These are phyloP conservation scores for Oceanodroma tethys DNA, from an alignment of 2,113 vertebrate species.

Conservation along the genomic window DNA sequence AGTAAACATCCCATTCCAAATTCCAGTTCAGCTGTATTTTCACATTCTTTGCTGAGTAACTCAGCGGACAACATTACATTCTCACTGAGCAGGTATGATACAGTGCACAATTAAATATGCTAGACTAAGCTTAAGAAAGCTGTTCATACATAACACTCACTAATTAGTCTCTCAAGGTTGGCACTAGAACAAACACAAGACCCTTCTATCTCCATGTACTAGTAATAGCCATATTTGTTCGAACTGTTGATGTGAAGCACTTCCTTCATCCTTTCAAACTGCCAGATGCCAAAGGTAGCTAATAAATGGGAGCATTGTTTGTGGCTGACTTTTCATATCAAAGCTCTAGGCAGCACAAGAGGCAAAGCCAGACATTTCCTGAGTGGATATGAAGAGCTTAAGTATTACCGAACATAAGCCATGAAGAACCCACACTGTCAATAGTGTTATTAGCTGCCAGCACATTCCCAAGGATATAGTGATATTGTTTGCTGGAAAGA, in stretches of 20 bases:
- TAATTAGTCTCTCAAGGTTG: neutral
- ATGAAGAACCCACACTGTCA: neutral
- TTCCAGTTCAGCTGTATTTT: neutral
- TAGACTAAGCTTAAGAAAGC: neutral
- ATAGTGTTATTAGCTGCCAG: neutral
- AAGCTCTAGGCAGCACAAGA: neutral
- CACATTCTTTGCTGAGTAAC: neutral
- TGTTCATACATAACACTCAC: neutral
- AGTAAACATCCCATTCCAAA: neutral
- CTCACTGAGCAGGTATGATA: neutral
- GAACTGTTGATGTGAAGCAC: neutral
- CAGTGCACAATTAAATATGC: neutral
- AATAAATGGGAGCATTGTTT: neutral
- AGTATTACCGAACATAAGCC: neutral
- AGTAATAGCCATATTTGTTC: neutral
- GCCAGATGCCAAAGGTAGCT: neutral
- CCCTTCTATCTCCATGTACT: neutral
- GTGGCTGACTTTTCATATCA: neutral
- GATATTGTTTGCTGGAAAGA: neutral
- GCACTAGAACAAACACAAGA: neutral
- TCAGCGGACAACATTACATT: neutral
- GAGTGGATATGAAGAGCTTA: neutral
- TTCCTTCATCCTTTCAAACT: neutral
- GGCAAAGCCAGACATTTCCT: neutral
- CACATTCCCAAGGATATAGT: neutral